These are phyloP conservation scores for Podarcis raffonei DNA, from an alignment of 2,113 vertebrate genomes.

Conservation along the genomic window DNA sequence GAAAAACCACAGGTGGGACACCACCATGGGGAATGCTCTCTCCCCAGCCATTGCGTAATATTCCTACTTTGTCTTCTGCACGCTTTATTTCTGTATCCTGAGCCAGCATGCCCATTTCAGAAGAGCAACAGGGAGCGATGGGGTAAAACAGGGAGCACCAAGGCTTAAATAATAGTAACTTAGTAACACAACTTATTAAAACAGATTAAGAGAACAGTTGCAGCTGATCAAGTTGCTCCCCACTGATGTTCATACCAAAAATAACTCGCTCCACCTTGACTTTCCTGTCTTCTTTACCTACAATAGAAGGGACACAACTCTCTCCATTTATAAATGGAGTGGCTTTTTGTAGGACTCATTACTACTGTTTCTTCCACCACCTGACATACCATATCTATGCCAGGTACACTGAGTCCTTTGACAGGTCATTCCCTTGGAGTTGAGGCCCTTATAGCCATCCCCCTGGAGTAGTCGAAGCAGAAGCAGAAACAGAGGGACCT, in stretches of 20 bases:
- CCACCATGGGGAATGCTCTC: background rate
- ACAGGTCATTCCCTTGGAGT: background rate
- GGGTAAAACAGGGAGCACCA: background rate
- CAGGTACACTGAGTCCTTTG: background rate
- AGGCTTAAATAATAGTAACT: too few species aligned
- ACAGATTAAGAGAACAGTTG: background rate
- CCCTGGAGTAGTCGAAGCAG: too few species aligned
- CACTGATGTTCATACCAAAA: background rate
- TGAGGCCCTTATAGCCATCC: too few species aligned
- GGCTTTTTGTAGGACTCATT: background rate
- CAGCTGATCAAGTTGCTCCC: background rate
- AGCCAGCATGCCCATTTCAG: background rate
- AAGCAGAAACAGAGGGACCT: too few species aligned
- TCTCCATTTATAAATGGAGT: too few species aligned
- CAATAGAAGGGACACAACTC: background rate
- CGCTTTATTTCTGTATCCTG: background rate
- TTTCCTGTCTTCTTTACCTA: background rate
- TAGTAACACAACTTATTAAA: too few species aligned
- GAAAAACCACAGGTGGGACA: background rate
- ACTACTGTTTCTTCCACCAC: background rate
- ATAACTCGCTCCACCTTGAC: background rate
- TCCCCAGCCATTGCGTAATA: background rate
- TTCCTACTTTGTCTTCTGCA: background rate
- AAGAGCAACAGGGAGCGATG: too few species aligned
- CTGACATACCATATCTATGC: background rate